Conservation (phyloP, 2,797 vertebrate species). For the Oryzias sinensis region DNA sequence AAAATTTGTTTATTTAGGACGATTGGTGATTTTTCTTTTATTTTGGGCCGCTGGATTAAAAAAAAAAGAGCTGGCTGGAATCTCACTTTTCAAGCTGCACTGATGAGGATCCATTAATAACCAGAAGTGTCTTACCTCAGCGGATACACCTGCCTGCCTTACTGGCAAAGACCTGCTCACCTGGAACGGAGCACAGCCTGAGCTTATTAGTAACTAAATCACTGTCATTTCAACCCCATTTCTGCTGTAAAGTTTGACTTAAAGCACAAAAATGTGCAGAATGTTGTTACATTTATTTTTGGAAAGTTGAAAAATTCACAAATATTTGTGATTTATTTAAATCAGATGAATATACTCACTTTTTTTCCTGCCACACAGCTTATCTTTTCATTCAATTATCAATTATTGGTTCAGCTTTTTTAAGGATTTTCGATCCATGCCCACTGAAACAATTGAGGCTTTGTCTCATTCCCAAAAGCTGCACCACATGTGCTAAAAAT, state of each 20-base stretch:
- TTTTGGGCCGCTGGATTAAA: conserved; percentile 33
- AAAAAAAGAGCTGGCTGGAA: conserved; percentile 21
- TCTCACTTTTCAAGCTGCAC: conserved; percentile 36
- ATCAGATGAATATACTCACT: no score
- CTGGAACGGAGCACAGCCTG: conserved; percentile 23
- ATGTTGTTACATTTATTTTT: no score
- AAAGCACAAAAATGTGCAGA: no score
- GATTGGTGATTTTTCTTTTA: conserved; percentile 7
- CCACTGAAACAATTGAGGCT: no score
- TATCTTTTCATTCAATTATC: no score
- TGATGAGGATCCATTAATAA: conserved; percentile 59
- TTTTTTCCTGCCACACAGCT: no score
- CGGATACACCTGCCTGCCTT: conserved; percentile 23
- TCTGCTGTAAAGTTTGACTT: background rate
- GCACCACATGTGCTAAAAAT: no score
- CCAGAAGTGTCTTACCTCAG: conserved; percentile 42
- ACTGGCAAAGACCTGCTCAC: conserved; percentile 26
- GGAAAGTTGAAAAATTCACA: no score
- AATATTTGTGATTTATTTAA: no score
- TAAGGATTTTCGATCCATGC: no score
- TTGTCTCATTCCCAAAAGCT: no score
- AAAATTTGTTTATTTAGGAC: conserved; percentile 5
- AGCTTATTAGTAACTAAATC: conserved; percentile 24
- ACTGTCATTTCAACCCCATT: conserved; percentile 2
- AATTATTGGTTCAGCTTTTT: no score